Base-by-base conservation (phyloP, 2,888 invertebrate species). In the Caenorhabditis japonica region DNA sequence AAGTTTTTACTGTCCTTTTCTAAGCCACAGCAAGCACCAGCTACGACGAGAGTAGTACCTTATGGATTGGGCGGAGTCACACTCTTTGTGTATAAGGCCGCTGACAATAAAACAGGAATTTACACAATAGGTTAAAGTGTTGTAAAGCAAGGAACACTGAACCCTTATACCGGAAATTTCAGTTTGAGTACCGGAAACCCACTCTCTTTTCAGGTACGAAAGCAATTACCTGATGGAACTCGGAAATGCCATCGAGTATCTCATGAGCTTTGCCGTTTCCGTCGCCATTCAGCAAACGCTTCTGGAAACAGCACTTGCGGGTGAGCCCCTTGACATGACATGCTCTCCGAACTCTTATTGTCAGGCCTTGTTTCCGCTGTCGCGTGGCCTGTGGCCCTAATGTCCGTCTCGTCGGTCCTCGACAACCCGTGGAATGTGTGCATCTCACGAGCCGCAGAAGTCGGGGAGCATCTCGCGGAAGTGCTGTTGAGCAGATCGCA, bases 341-440 rank as follows among this genome's bases (percentile, higher is more conserved):
- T 25, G n/a, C n/a, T n/a, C n/a, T n/a, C n/a, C n/a, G n/a, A 39
- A 47, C 51, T 47, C 21, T 15, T 43, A 13, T 27, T 82, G 84
- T 25, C 74, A 91, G 92, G 91, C 66, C 83, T 92, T n/a, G 88
- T 92, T 79, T 88, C 91, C 46, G 92, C 92, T 0, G 89, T 92
- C 7, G 90, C 91, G 1, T 92, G 92, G 92, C 92, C 92, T 7
- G 90, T 91, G 13, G 90, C 91, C 13, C 86, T 92, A 52, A 84
- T 92, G 8, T 90, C 91, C 1, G 88, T 90, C 53, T 90, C 91
- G 4, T 89, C 89, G 8, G 90, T 91, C 1, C 89, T 91, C 66
- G 92, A 92, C 87, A 92, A 92, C 85, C 92, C 92, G 0, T 92
- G 92, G 92, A 91, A 91, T 61, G 92, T 92, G 3, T 92, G 92